Percentiles rank a stretch among this genome's conserved stretches.
phyloP scores from a whole-genome alignment of 2,797 vertebrate species.

The Danio choprae region DNA sequence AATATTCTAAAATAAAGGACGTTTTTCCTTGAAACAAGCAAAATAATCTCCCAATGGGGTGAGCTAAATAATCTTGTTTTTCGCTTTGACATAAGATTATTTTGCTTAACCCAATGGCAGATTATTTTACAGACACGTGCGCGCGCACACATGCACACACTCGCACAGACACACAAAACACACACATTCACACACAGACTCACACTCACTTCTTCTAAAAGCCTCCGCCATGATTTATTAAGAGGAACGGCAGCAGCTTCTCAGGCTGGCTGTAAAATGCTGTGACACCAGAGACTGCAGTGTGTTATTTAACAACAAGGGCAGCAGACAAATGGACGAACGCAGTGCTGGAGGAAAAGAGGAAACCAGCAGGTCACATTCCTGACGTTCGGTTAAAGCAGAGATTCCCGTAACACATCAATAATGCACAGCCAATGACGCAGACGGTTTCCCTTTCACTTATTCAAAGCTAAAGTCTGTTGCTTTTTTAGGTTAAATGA shows the following conservation, averaged over 20 bases:
- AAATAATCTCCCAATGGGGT: too few relatives aligned
- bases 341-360: slow-evolving; percentile 17
- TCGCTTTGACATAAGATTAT: too few relatives aligned
- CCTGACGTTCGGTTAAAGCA: slow-evolving; percentile 1
- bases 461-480: background rate
- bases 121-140: too few relatives aligned
- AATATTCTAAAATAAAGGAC: too few relatives aligned
- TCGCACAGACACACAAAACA: too few relatives aligned
- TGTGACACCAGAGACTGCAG: slow-evolving; percentile 26
- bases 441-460: slow-evolving; percentile 11
- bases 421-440: slow-evolving; percentile 7
- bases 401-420: slow-evolving; percentile 6
- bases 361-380: slow-evolving; percentile 11
- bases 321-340: slow-evolving; percentile 30
- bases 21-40: too few relatives aligned
- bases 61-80: too few relatives aligned
- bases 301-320: slow-evolving; percentile 47
- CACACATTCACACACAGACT: background rate
- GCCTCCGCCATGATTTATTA: slow-evolving; percentile 51
- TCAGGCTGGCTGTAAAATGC: slow-evolving; percentile 38
- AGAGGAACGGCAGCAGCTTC: slow-evolving; percentile 19
- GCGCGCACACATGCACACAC: too few relatives aligned
- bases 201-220: background rate
- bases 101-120: too few relatives aligned
- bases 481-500: background rate